Percentiles rank a stretch among this genome's conserved stretches.
phyloP scores from a whole-genome alignment of 1,140 invertebrate species.

The Eupeodes corollae region DNA sequence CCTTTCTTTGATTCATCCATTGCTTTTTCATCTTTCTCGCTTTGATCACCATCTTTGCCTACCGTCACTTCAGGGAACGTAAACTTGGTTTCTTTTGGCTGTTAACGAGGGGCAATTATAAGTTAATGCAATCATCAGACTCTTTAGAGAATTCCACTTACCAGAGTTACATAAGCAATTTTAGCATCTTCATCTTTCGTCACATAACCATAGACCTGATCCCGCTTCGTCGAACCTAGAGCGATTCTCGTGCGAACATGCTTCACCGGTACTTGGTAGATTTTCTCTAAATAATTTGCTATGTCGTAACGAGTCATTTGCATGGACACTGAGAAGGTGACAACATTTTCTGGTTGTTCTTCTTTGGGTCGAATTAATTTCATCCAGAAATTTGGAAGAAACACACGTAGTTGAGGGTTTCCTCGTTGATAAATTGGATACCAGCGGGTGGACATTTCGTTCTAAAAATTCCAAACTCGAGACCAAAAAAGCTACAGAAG shows the following conservation, averaged over 20 bases:
- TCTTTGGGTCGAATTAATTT: slow-evolving; percentile 62
- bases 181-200: slow-evolving; percentile 77
- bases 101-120: slow-evolving; percentile 13
- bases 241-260: slow-evolving; percentile 61
- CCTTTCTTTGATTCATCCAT: slow-evolving; percentile 39
- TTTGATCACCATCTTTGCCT: slow-evolving; percentile 20
- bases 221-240: slow-evolving; percentile 43
- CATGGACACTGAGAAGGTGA: slow-evolving; percentile 75
- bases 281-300: slow-evolving; percentile 88
- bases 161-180: slow-evolving; percentile 68
- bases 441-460: slow-evolving; percentile 39
- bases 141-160: slow-evolving; percentile 37
- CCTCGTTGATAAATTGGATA: slow-evolving; percentile 82
- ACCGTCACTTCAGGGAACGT: slow-evolving; percentile 46
- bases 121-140: not conserved
- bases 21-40: slow-evolving; percentile 41
- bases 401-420: slow-evolving; percentile 78
- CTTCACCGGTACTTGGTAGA: slow-evolving; percentile 72
- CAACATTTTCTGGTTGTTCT: slow-evolving; percentile 58
- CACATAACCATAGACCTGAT: slow-evolving; percentile 46
- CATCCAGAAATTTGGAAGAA: slow-evolving; percentile 91
- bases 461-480: not conserved
- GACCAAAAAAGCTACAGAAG: too few relatives aligned
- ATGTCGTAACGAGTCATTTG: slow-evolving; percentile 83
- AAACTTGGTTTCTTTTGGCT: slow-evolving; percentile 45